Conservation (phyloP, 2,888 invertebrate species). For the Trimorus sp. region DNA sequence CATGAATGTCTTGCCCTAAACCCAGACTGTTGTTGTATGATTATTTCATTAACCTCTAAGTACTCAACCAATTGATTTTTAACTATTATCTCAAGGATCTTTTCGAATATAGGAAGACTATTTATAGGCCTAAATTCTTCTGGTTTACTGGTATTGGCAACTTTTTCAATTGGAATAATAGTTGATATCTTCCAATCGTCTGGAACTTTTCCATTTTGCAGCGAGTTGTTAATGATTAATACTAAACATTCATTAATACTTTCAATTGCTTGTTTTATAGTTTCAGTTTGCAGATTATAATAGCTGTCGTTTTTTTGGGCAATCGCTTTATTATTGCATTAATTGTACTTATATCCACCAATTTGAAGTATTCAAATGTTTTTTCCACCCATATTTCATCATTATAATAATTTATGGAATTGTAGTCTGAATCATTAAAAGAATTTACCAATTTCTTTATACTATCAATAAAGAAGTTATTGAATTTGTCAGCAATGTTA, state of each 20-base stretch:
- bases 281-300: not conserved
- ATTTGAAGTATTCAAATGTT: not conserved
- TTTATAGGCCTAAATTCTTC: slow-evolving; percentile 15
- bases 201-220: not conserved
- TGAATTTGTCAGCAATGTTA: slow-evolving; percentile 12
- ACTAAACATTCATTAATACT: not conserved
- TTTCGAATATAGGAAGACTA: slow-evolving; percentile 8
- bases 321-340: not conserved
- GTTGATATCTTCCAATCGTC: not conserved
- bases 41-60: not conserved
- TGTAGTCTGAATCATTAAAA: not conserved
- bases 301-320: slow-evolving; percentile 15
- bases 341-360: not conserved
- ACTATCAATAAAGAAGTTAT: slow-evolving; percentile 18
- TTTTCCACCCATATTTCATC: not conserved
- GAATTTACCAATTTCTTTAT: slow-evolving; percentile 5
- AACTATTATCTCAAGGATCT: slow-evolving; percentile 18
- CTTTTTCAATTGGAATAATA: not conserved
- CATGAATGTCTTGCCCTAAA: slow-evolving; percentile 16
- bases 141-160: not conserved
- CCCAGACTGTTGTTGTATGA: slow-evolving; percentile 14
- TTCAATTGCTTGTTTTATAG: not conserved
- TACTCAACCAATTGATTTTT: slow-evolving; percentile 8
- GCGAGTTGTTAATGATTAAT: slow-evolving; percentile 1
- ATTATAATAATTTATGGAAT: not conserved